Conservation (phyloP, 2,113 vertebrate genomes). For the Grus americana region DNA sequence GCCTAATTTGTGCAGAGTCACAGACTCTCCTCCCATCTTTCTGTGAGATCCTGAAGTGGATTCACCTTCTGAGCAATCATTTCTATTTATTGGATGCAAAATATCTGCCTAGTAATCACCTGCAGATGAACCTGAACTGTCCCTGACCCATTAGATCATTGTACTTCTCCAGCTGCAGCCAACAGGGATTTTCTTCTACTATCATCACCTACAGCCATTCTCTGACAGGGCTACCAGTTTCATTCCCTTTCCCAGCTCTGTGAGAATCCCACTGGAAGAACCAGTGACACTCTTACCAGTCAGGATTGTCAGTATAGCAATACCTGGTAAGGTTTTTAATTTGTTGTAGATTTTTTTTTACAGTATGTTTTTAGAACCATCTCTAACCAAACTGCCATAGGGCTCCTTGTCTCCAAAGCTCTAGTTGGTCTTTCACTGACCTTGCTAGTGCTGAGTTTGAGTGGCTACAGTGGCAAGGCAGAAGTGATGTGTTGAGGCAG, state of each 20-base stretch:
- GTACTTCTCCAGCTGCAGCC: background rate
- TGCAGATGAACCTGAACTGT: background rate
- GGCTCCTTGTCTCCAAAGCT: background rate
- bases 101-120: background rate
- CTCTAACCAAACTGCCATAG: background rate
- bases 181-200: background rate
- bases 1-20: background rate
- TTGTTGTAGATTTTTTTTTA: background rate
- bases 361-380: background rate
- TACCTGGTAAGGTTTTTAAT: background rate
- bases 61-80: background rate
- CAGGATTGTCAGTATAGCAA: background rate
- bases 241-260: background rate
- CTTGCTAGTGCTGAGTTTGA: background rate
- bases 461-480: background rate
- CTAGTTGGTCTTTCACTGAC: background rate
- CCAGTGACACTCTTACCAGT: background rate
- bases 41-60: background rate
- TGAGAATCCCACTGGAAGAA: background rate
- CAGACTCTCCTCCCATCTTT: background rate
- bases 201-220: background rate
- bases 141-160: background rate
- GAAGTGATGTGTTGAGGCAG: background rate
- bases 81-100: background rate
- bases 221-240: background rate